Evolutionary conservation across 1,140 invertebrate species (phyloP), one percentile per base, ranked within the genome.

Genomic region (Zaprionus vittiger): DNA sequence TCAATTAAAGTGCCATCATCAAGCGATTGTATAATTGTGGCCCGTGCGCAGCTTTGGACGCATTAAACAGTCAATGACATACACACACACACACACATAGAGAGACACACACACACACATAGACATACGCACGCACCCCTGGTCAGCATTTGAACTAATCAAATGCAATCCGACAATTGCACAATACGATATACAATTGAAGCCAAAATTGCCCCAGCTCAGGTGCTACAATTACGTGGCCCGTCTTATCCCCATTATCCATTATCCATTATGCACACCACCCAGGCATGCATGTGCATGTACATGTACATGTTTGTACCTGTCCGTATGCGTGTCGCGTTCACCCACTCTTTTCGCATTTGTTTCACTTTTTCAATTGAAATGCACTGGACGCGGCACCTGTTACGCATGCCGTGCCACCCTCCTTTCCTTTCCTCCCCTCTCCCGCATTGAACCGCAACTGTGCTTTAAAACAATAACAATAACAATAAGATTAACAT

Each of bases 31-130:
- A 77, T 68, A 74, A 74, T 69, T 74, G 75, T 64, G 73, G 60
- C 71, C 64, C 64, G 71, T 68, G 70, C 62, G 59, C 49, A 72
- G 56, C 65, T 67, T 20, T 44, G 64, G 59, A 57, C 63, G 72
- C 74, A 77, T 77, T 77, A 73, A 77, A n/a, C 75, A 77, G 76
- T 74, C 76, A 78, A 69, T 74, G 76, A 74, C 76, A 56, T 5
- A 44, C n/a, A 68, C 26, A 22, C 34, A 44, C 15, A 66, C 20
- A 64, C 31, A 37, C 47, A 68, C 26, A 6, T 24, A 44, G 9
- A 66, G 15, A 55, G 22, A 24, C 28, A 17, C 37, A 59, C 26
- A 34, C n/a, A 9, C 7, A 52, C 41, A 34, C 54, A 44, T 15
- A 14, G 2, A 14, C 14, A 44, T 11, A 26, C 17, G 17, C 4